Evolutionary conservation across 2,888 invertebrate genomes (phyloP).

Genomic region (Flabesymbios commensalis): DNA sequence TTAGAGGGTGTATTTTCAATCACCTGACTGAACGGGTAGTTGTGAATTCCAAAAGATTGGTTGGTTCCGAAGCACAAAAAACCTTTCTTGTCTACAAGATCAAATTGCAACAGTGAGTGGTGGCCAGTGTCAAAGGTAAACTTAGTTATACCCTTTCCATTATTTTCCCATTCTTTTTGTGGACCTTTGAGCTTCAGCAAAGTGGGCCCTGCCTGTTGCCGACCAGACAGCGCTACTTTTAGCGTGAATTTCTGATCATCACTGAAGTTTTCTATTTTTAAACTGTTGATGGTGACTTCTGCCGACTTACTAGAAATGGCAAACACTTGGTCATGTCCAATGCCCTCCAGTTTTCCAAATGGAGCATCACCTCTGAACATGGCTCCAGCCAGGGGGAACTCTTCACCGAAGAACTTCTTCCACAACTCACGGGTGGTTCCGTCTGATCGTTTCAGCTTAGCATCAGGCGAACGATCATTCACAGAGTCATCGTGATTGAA

Average conservation of each 20-base stretch:
- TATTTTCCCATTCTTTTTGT: slow-evolving; percentile 45
- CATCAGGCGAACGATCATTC: slow-evolving; percentile 61
- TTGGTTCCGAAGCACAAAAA: slow-evolving; percentile 53
- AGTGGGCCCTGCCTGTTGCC: slow-evolving; percentile 15
- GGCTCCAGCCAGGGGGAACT: slow-evolving; percentile 60
- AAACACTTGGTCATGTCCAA: slow-evolving; percentile 49
- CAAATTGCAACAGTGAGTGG: slow-evolving; percentile 51
- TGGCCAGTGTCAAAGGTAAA: slow-evolving; percentile 59
- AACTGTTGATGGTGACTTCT: slow-evolving; percentile 36
- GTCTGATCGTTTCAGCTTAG: slow-evolving; percentile 61
- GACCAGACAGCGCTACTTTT: slow-evolving; percentile 22
- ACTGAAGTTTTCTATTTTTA: slow-evolving; percentile 30
- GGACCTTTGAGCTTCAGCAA: slow-evolving; percentile 39
- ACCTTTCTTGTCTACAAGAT: slow-evolving; percentile 48
- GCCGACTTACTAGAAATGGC: slow-evolving; percentile 52
- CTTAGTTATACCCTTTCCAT: slow-evolving; percentile 54
- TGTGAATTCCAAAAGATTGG: slow-evolving; percentile 46
- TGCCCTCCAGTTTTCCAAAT: slow-evolving; percentile 56
- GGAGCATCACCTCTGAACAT: slow-evolving; percentile 64
- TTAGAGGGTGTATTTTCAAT: slow-evolving; percentile 35
- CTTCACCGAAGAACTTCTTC: slow-evolving; percentile 59
- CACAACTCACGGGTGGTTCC: slow-evolving; percentile 61
- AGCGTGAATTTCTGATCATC: slow-evolving; percentile 42
- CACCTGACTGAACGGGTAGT: slow-evolving; percentile 45
- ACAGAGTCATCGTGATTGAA: slow-evolving; percentile 64